Conservation (phyloP, 1,140 invertebrate species). For the Drosophila pruinosa region DNA sequence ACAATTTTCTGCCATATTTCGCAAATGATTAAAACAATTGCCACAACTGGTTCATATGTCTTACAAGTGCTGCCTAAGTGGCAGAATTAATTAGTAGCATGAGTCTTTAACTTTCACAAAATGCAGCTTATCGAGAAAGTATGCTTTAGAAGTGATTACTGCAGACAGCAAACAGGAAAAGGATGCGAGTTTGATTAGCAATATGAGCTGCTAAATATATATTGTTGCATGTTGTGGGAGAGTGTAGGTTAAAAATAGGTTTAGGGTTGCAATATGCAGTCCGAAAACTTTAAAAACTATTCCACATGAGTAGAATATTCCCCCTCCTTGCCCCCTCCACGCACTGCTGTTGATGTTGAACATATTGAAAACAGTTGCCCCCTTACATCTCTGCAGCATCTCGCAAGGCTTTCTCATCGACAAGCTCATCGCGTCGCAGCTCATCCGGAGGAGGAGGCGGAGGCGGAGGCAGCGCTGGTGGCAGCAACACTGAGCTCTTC, state of each 20-base stretch:
- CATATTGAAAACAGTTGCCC: not conserved
- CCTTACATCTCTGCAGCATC: not conserved
- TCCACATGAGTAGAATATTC: not conserved
- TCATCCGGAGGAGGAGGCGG: too few species aligned
- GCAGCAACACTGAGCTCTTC: conserved; percentile 24
- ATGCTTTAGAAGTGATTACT: not conserved
- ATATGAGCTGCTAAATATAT: too few species aligned
- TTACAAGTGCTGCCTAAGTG: too few species aligned
- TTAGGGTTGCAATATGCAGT: not conserved
- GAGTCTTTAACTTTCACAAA: not conserved
- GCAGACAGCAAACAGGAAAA: not conserved
- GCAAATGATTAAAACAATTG: too few species aligned
- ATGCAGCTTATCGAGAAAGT: not conserved
- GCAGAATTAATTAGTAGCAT: too few species aligned
- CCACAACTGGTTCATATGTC: too few species aligned
- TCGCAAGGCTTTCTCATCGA: conserved; percentile 69
- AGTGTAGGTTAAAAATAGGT: too few species aligned
- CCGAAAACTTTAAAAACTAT: not conserved
- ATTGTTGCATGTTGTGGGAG: too few species aligned
- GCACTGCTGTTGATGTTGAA: not conserved
- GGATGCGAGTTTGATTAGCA: not conserved
- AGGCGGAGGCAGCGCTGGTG: conserved; percentile 25
- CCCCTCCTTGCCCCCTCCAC: not conserved
- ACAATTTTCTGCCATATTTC: too few species aligned
- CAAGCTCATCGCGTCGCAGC: conserved; percentile 66